Evolutionary conservation across 2,113 vertebrate genomes (phyloP), one percentile per base, ranked within the genome.

Genomic region (Uria lomvia): DNA sequence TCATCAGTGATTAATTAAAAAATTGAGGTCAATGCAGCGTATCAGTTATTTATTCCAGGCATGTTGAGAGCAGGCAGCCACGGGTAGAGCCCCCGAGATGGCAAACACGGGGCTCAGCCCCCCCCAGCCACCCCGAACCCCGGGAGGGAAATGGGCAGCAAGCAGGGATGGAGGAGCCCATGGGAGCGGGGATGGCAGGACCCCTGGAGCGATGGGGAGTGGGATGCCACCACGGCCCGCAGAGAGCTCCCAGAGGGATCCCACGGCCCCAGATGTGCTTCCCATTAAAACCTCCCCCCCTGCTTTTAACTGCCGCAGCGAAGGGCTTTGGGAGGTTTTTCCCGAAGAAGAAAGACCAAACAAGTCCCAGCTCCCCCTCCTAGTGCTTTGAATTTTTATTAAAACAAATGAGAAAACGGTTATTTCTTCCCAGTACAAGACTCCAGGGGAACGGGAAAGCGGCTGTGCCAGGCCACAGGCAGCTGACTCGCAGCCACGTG

Each of bases 311-410:
- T 67, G 93, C 38, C 1, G 86, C 92, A 77, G 86, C 20, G 0
- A 77, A n/a, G 13, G 6, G 83, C n/a, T 94, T 19, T 0, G 2
- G 4, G 21, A 85, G 38, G 38, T 1, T 77, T 7, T 45, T 56
- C 40, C 68, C 53, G n/a, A 18, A 12, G n/a, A 22, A 79, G 38
- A 36, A 62, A 78, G 32, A 63, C 53, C 42, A 53, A 75, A 78
- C 16, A 23, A 74, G 30, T 15, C 40, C 50, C 43, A 27, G 78
- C 87, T 66, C 47, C 84, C 80, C 29, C 68, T 92, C 73, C 17
- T 68, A 87, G 85, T 38, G 96, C 75, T 93, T 85, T 75, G 75
- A 88, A 68, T 91, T 97, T 98, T 98, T 98, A 98, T 98, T 98
- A 96, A 96, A 98, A 96, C 71, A 10, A 45, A 75, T 9, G 23